Percentiles rank a stretch among this genome's conserved stretches.
phyloP scores from a whole-genome alignment of 1,140 invertebrate species.

The Ruditapes philippinarum region DNA sequence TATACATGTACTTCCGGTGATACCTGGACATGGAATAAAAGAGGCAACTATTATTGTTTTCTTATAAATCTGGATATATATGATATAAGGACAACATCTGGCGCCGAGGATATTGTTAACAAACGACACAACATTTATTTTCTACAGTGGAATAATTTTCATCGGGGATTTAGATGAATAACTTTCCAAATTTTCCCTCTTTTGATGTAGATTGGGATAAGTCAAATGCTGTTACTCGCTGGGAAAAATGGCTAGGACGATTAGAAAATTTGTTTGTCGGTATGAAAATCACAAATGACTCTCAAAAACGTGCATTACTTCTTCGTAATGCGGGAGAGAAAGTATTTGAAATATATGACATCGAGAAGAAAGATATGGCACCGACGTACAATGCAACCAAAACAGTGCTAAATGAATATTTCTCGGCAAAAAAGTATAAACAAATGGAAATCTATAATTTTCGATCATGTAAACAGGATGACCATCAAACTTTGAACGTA shows the following conservation, averaged over 20 bases:
- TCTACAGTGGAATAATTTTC: background rate
- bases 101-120: too few relatives aligned
- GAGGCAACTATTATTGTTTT: too few relatives aligned
- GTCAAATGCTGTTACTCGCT: background rate
- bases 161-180: too few relatives aligned
- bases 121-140: too few relatives aligned
- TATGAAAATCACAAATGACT: constrained; percentile 42
- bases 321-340: constrained; percentile 61
- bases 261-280: constrained; percentile 60
- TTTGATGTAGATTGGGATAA: constrained; percentile 2
- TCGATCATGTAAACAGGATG: background rate
- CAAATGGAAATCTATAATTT: constrained; percentile 23
- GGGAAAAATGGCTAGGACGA: constrained; percentile 40
- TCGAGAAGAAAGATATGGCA: background rate
- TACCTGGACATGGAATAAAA: too few relatives aligned
- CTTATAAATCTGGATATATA: too few relatives aligned
- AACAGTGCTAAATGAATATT: constrained; percentile 2
- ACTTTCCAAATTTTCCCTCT: constrained; percentile 10
- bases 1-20: too few relatives aligned
- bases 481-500: background rate
- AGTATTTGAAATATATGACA: background rate
- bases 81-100: too few relatives aligned
- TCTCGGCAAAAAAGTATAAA: background rate
- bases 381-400: background rate
- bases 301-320: constrained; percentile 56